Base-by-base conservation (phyloP, 2,113 vertebrate genomes). In the Paramormyrops kingsleyae region DNA sequence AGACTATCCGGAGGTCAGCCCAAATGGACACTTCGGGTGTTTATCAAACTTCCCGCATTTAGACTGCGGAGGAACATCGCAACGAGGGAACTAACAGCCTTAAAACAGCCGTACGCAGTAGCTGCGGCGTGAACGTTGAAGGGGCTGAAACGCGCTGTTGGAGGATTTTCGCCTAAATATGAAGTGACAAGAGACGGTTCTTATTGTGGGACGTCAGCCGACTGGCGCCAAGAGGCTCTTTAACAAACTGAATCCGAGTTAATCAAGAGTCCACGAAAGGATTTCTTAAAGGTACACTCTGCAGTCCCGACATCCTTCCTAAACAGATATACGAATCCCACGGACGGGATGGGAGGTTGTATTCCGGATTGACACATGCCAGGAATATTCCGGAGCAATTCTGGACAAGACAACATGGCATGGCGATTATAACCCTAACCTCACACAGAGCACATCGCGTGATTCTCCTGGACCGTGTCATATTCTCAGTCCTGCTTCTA, bases 161-260 rank as follows among this genome's bases (percentile, higher is more conserved):
- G 93, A 92, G 92, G 92, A 96, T 96, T 96, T 94, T 93, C 94
- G 94, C 96, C 93, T 95, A 96, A 97, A 98, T 98, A 94, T 93
- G 94, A 98, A 97, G 96, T 97, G 97, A 98, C 97, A 97, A 95
- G 96, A 96, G 97, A 96, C 95, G 96, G 96, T 96, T 96, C 96
- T 97, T 96, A 95, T 96, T 97, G 97, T 95, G 94, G 94, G 94
- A 93, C 95, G 95, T 96, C 96, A 95, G 96, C 96, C 95, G 96
- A 95, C 96, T 97, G 97, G 97, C 97, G 97, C 97, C 98, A 96
- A 94, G 96, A 94, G 94, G 95, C 96, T 96, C 95, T 95, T 94
- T 94, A 94, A 94, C 95, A 94, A 94, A 94, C 94, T 91, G 91
- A 94, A 93, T 93, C 95, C 94, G 91, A 94, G 93, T 96, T 95